Conservation (phyloP, 2,888 invertebrate species). For the Apodemia zela region DNA sequence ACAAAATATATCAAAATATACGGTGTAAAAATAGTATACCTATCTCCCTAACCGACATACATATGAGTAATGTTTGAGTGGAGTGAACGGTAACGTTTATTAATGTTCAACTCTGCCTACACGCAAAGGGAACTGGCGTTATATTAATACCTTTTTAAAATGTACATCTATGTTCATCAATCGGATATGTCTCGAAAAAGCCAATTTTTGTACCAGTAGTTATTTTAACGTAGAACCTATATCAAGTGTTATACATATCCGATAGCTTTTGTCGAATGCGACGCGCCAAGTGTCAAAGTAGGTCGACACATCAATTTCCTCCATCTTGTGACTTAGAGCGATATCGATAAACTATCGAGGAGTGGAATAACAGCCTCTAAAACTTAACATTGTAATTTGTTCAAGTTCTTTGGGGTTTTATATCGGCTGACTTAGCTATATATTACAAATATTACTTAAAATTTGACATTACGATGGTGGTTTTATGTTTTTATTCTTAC, state of each 20-base stretch:
- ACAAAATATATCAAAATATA: too few relatives aligned
- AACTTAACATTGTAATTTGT: conserved; percentile 18
- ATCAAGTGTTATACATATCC: conserved; percentile 1
- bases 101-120: too few relatives aligned
- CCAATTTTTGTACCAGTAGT: background rate
- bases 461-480: too few relatives aligned
- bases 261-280: background rate
- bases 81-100: too few relatives aligned
- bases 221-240: background rate
- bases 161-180: too few relatives aligned
- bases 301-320: conserved; percentile 36
- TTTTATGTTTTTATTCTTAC: too few relatives aligned
- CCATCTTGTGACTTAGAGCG: conserved; percentile 28
- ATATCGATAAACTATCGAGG: conserved; percentile 32
- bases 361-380: conserved; percentile 26
- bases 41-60: too few relatives aligned
- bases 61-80: too few relatives aligned
- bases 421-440: background rate
- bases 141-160: too few relatives aligned
- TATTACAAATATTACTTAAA: too few relatives aligned
- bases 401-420: conserved; percentile 5
- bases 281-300: conserved; percentile 23
- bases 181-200: background rate
- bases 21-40: too few relatives aligned
- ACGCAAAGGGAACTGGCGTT: too few relatives aligned